These are phyloP conservation scores for Halotydeus destructor DNA, from an alignment of 1,140 invertebrate species.

Conservation along the genomic window DNA sequence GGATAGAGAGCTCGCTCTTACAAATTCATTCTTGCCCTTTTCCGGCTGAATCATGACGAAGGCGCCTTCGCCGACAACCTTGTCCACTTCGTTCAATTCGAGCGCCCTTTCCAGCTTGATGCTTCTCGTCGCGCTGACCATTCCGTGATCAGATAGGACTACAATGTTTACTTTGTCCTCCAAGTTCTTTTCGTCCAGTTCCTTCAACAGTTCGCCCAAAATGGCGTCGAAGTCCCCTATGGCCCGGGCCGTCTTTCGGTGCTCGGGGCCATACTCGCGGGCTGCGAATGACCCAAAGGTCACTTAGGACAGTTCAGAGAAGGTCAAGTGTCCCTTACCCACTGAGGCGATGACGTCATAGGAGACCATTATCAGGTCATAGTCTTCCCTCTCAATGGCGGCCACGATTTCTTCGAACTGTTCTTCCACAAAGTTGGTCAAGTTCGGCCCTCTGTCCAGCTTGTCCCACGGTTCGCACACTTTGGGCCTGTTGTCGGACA, in stretches of 20 bases:
- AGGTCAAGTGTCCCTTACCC: too few species aligned
- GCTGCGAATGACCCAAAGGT: too few species aligned
- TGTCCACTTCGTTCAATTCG: constrained; percentile 14
- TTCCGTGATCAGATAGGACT: constrained; percentile 51
- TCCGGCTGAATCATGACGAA: constrained; percentile 33
- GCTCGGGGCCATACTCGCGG: constrained; percentile 23
- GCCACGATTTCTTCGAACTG: too few species aligned
- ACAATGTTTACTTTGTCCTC: constrained; percentile 18
- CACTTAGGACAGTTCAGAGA: too few species aligned
- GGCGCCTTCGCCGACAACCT: constrained; percentile 20
- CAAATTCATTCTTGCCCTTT: background rate
- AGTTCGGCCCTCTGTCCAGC: too few species aligned
- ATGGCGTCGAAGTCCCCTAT: constrained; percentile 21
- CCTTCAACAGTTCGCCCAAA: constrained; percentile 12
- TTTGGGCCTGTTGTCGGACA: too few species aligned
- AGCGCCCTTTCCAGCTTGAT: constrained; percentile 15
- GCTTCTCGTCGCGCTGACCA: constrained; percentile 28
- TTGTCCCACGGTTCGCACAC: too few species aligned
- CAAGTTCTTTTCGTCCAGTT: constrained; percentile 17
- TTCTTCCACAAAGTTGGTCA: too few species aligned
- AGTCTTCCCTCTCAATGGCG: too few species aligned
- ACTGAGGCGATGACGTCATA: too few species aligned
- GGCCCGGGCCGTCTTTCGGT: constrained; percentile 18
- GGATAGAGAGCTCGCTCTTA: too few species aligned
- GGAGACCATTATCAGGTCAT: too few species aligned